Conservation (phyloP, 2,113 vertebrate species). For the Ivindomyrus marchei region DNA sequence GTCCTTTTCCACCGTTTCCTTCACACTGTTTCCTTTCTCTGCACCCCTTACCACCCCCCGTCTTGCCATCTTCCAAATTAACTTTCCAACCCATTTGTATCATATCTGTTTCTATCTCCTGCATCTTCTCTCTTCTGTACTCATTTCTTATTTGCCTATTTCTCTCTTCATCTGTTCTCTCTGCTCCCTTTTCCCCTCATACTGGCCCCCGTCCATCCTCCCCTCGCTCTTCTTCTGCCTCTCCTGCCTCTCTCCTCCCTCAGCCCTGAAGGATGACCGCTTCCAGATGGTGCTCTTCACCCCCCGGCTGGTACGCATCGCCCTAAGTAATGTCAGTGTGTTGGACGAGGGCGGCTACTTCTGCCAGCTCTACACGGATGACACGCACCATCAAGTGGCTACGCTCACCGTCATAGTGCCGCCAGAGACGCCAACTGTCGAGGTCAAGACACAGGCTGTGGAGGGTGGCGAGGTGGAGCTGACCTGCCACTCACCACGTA, state of each 20-base stretch:
- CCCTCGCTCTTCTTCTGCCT: background rate
- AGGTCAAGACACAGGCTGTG: constrained; percentile 75
- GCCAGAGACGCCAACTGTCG: constrained; percentile 73
- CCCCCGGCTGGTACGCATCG: constrained; percentile 70
- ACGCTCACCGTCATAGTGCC: constrained; percentile 76
- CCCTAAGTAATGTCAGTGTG: constrained; percentile 75
- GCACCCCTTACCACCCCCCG: no score
- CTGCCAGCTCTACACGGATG: constrained; percentile 85
- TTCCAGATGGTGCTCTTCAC: constrained; percentile 85
- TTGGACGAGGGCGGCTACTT: constrained; percentile 85
- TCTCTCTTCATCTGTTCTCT: background rate
- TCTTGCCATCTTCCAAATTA: background rate
- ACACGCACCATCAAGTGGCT: constrained; percentile 85
- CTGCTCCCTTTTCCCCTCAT: background rate
- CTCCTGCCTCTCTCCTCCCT: background rate
- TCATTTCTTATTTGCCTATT: background rate
- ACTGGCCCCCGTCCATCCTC: background rate
- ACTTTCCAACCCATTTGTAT: background rate
- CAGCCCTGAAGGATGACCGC: constrained; percentile 83
- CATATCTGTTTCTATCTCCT: background rate
- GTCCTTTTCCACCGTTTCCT: background rate
- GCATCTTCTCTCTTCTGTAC: background rate
- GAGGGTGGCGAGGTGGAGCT: constrained; percentile 79
- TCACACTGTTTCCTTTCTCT: background rate
- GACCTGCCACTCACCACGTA: constrained; percentile 71